Evolutionary conservation across 2,888 invertebrate genomes (phyloP).

Genomic region (Tenthredo distinguenda): DNA sequence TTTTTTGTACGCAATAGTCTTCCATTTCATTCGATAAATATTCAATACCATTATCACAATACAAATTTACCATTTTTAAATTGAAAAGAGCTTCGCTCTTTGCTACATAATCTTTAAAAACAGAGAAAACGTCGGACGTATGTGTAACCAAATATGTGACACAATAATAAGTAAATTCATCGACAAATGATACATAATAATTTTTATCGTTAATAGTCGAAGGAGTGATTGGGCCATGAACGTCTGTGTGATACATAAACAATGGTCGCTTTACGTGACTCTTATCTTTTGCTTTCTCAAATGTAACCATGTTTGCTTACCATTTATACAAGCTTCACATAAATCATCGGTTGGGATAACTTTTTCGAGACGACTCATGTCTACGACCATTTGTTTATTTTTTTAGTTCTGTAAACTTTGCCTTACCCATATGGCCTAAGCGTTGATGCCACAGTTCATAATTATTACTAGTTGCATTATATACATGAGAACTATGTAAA

Average conservation of each 20-base stretch:
- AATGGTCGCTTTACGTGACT: background rate
- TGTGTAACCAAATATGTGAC: constrained; percentile 52
- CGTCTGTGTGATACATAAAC: background rate
- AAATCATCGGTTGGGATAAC: no score
- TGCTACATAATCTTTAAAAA: background rate
- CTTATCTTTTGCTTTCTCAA: background rate
- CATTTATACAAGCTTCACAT: constrained; percentile 49
- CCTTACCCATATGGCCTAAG: constrained; percentile 53
- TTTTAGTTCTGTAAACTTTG: constrained; percentile 51
- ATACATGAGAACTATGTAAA: background rate
- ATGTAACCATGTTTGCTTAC: background rate
- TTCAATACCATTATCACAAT: constrained; percentile 9
- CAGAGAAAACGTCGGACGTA: constrained; percentile 39
- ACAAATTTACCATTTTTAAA: background rate
- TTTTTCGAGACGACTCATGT: no score
- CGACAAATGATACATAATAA: background rate
- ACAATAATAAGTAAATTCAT: constrained; percentile 45
- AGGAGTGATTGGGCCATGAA: background rate
- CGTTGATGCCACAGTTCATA: constrained; percentile 53
- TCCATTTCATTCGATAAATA: constrained; percentile 18
- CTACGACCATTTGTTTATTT: constrained; percentile 43
- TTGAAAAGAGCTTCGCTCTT: constrained; percentile 58
- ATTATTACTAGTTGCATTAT: constrained; percentile 1
- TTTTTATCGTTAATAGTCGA: background rate
- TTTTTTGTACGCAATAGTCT: background rate